These are phyloP conservation scores for Pentamera pediparva DNA, from an alignment of 53 echinoderm and acorn worm species.

Conservation along the genomic window DNA sequence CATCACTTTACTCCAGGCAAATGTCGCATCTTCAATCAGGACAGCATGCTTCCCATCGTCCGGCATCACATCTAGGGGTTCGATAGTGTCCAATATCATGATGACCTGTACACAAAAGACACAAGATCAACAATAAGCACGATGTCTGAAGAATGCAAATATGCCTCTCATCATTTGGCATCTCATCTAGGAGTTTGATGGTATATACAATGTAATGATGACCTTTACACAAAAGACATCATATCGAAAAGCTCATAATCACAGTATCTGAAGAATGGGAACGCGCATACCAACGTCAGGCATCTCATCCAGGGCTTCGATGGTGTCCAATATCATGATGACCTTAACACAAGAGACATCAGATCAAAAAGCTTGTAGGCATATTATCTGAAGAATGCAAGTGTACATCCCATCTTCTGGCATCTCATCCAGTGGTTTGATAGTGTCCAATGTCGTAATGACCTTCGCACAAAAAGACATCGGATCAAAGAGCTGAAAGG, in stretches of 20 bases:
- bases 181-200: too few relatives aligned
- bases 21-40: slow-evolving; percentile 38
- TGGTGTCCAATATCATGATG: slow-evolving; percentile 53
- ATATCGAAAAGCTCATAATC: too few relatives aligned
- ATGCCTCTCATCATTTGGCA: too few relatives aligned
- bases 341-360: too few relatives aligned
- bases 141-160: too few relatives aligned
- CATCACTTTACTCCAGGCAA: slow-evolving; percentile 5
- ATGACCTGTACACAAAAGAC: slow-evolving; percentile 28
- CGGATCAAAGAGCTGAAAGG: too few relatives aligned
- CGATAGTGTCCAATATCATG: slow-evolving; percentile 48
- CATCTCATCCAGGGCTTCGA: slow-evolving; percentile 36
- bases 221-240: too few relatives aligned
- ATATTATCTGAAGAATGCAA: too few relatives aligned
- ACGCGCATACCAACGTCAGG: slow-evolving; percentile 31
- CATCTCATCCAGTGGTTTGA: slow-evolving; percentile 29
- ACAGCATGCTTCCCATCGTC: slow-evolving; percentile 38
- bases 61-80: slow-evolving; percentile 37
- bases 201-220: too few relatives aligned
- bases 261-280: too few relatives aligned
- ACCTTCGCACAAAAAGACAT: too few relatives aligned
- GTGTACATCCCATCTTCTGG: slow-evolving; percentile 25
- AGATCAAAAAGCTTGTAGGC: too few relatives aligned
- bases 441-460: slow-evolving; percentile 49
- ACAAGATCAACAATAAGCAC: not conserved